Percentiles rank a stretch among this genome's conserved stretches.
These are phyloP conservation scores for Pseudochromis fuscus DNA, from an alignment of 2,797 vertebrate species.

Conservation along the genomic window DNA sequence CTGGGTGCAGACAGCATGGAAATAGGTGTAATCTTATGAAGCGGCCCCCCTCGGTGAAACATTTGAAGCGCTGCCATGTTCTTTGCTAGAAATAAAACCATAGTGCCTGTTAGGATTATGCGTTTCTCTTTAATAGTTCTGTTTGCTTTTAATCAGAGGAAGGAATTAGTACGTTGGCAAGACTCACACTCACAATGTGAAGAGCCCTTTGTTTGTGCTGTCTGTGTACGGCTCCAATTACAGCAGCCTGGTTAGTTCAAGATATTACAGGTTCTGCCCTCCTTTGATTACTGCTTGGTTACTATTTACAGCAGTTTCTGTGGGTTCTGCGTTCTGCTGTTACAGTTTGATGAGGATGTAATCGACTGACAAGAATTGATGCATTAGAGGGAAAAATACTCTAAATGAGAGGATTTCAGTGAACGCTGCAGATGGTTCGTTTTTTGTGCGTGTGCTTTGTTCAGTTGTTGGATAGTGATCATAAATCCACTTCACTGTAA, in stretches of 20 bases:
- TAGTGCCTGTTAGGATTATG: constrained; percentile 34
- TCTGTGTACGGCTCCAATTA: constrained; percentile 46
- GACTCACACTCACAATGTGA: constrained; percentile 53
- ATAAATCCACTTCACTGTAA: too few species aligned
- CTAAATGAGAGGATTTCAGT: too few species aligned
- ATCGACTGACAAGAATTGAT: too few species aligned
- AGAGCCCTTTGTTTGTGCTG: constrained; percentile 23
- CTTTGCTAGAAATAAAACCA: constrained; percentile 41
- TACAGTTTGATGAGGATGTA: too few species aligned
- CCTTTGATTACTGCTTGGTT: not conserved
- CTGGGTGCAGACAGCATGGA: constrained; percentile 28
- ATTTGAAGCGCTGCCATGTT: constrained; percentile 33
- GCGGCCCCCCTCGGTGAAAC: constrained; percentile 25
- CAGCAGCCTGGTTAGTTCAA: constrained; percentile 22
- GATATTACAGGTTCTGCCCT: too few species aligned
- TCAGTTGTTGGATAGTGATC: too few species aligned
- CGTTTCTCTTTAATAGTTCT: constrained; percentile 60
- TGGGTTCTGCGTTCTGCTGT: too few species aligned
- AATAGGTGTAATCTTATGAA: constrained; percentile 47
- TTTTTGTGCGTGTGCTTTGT: too few species aligned
- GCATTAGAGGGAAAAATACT: too few species aligned
- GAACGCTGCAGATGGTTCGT: too few species aligned
- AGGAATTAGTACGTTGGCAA: constrained; percentile 69
- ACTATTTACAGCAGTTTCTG: not conserved
- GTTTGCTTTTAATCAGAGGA: constrained; percentile 78